Base-by-base conservation (phyloP, 64 coral and sea anemone genomes). In the Anthopleura sola region DNA sequence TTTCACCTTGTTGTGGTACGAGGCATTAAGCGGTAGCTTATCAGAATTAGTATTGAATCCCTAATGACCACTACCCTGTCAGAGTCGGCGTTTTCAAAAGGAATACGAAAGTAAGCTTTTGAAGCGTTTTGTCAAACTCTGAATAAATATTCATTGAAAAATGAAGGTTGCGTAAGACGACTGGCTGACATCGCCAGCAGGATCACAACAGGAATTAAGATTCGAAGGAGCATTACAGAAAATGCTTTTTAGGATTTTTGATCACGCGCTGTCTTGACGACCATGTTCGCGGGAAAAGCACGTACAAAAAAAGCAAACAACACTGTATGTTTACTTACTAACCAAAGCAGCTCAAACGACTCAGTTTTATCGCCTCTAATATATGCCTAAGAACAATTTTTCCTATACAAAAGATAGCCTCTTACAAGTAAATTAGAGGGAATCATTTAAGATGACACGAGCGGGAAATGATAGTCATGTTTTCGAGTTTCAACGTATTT, bases 41-140 rank as follows among this genome's bases (percentile, higher is more conserved):
- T 79, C 76, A 12, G 76, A 79, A 79, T 79, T 79, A 79, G 76
- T 37, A 77, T 48, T 38, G 76, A 79, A 79, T 79, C 44, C 76
- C 8, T 79, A 79, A 79, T 79, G 76, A 79, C 76, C 31, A 79
- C 36, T 44, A 15, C 11, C 76, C 39, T 79, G 76, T 47, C 76
- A 79, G 21, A 24, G 76, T 71, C 76, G 76, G 76, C 76, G 38
- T 44, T 9, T 23, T 79, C 38, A 79, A 79, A 79, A 48, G 76
- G 76, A 79, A 79, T 79, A 79, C 76, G 18, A 79, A 79, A 79
- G 31, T 79, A 38, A 23, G 76, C 76, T 79, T 48, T 79, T 44
- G 76, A 44, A 79, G 29, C 37, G 76, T 79, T 79, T 79, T 79
- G 76, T 79, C 76, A 79, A 79, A 79, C 37, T 48, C 21, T 79